Conservation (phyloP, 2,888 invertebrate species). For the Temnothorax unifasciatus region DNA sequence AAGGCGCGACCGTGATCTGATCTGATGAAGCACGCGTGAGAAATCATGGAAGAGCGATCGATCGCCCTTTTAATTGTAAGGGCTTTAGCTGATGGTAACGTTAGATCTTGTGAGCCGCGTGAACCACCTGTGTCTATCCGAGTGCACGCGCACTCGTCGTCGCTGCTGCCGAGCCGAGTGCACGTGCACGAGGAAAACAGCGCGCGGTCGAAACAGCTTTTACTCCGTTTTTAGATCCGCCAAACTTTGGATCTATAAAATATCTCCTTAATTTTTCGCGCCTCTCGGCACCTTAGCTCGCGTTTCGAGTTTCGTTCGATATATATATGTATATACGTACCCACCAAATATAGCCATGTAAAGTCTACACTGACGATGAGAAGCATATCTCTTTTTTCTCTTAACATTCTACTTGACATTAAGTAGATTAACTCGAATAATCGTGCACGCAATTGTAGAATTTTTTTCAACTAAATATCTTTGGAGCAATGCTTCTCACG, state of each 20-base stretch:
- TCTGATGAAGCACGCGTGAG: not conserved
- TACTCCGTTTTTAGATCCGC: not conserved
- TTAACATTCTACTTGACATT: not conserved
- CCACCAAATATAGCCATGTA: not conserved
- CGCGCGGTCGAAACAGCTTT: not conserved
- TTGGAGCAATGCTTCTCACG: constrained; percentile 57
- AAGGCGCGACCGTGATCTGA: not conserved
- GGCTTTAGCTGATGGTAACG: constrained; percentile 47
- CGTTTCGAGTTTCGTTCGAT: not conserved
- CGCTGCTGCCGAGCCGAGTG: constrained; percentile 44
- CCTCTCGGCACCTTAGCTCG: not conserved
- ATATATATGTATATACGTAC: not conserved
- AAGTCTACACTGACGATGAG: not conserved
- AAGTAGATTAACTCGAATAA: not conserved
- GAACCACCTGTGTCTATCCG: constrained; percentile 70
- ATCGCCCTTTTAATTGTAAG: constrained; percentile 61
- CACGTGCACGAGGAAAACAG: constrained; percentile 44
- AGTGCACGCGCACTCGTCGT: constrained; percentile 61
- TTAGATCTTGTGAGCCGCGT: constrained; percentile 40
- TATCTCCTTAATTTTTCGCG: not conserved
- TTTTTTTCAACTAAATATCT: constrained; percentile 65
- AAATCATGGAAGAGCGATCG: constrained; percentile 31
- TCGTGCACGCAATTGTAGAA: not conserved
- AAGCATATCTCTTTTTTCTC: not conserved
- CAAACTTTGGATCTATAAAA: not conserved